Evolutionary conservation across 2,113 vertebrate genomes (phyloP).

Genomic region (Dipodomys spectabilis): DNA sequence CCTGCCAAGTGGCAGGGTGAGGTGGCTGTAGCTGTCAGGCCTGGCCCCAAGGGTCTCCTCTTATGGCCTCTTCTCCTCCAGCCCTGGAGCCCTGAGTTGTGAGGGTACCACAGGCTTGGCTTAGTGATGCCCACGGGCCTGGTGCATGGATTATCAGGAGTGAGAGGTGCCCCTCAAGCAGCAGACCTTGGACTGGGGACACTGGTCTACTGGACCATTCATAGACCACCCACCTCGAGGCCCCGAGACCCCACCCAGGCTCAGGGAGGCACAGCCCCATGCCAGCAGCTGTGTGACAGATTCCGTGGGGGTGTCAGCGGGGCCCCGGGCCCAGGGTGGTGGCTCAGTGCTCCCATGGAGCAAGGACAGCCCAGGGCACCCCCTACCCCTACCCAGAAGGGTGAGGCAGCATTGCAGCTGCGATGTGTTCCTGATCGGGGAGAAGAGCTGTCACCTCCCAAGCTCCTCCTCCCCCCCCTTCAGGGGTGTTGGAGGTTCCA

Average conservation of each 20-base stretch:
- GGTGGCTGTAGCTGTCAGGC: no score
- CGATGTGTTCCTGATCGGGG: accelerated
- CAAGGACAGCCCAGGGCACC: neutral
- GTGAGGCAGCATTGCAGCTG: accelerated
- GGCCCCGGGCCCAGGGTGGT: neutral
- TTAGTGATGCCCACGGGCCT: accelerated
- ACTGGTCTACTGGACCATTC: neutral
- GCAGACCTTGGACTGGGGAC: no score
- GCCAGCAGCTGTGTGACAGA: neutral
- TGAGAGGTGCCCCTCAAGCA: neutral
- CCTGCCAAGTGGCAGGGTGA: no score
- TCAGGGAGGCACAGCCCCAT: neutral
- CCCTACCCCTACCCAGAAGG: neutral
- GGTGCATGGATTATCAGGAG: accelerated
- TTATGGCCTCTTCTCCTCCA: neutral
- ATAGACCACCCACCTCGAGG: neutral
- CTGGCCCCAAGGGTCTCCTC: no score
- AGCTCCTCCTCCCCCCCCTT: neutral
- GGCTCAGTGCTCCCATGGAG: accelerated
- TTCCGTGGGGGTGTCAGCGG: neutral
- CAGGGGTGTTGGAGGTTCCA: accelerated
- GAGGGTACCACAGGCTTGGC: neutral
- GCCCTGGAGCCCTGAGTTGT: neutral
- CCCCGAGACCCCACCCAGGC: neutral
- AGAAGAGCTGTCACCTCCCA: no score